Conservation (phyloP, 1,140 invertebrate species). For the Pogonognathellus flavescens region DNA sequence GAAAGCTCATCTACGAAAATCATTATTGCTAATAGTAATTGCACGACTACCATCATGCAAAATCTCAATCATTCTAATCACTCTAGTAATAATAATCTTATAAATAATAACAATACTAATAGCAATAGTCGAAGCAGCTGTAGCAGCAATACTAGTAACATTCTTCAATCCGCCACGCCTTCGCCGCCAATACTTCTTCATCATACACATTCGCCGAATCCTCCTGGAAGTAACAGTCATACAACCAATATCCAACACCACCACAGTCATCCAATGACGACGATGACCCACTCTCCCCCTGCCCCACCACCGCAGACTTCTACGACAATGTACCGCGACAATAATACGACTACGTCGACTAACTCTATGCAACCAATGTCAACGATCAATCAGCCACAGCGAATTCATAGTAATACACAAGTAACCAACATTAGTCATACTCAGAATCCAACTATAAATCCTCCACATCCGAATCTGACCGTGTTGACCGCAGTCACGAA, state of each 20-base stretch:
- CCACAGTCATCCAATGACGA: slow-evolving; percentile 27
- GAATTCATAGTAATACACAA: slow-evolving; percentile 42
- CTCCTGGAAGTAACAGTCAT: slow-evolving; percentile 17
- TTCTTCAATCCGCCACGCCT: slow-evolving; percentile 31
- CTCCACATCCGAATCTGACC: slow-evolving; percentile 32
- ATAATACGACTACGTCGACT: background rate
- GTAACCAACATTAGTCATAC: slow-evolving; percentile 1
- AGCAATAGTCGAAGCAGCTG: slow-evolving; percentile 45
- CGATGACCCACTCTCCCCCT: slow-evolving; percentile 28
- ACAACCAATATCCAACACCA: background rate
- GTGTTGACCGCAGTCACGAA: slow-evolving; percentile 25
- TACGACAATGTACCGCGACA: slow-evolving; percentile 53
- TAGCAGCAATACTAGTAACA: slow-evolving; percentile 46
- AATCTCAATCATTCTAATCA: slow-evolving; percentile 52
- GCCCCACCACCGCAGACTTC: background rate
- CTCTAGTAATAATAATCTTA: slow-evolving; percentile 43
- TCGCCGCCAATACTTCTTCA: slow-evolving; percentile 8
- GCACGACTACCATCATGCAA: slow-evolving; percentile 57
- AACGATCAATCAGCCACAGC: slow-evolving; percentile 47
- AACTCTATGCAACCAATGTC: slow-evolving; percentile 45
- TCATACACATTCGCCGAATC: slow-evolving; percentile 19
- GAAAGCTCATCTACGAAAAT: slow-evolving; percentile 41
- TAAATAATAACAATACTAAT: slow-evolving; percentile 52
- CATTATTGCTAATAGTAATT: background rate
- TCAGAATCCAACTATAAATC: background rate